Evolutionary conservation across 2,113 vertebrate genomes (phyloP), one percentile per base, ranked within the genome.

Genomic region (Calyptommatus sinebrachiatus): DNA sequence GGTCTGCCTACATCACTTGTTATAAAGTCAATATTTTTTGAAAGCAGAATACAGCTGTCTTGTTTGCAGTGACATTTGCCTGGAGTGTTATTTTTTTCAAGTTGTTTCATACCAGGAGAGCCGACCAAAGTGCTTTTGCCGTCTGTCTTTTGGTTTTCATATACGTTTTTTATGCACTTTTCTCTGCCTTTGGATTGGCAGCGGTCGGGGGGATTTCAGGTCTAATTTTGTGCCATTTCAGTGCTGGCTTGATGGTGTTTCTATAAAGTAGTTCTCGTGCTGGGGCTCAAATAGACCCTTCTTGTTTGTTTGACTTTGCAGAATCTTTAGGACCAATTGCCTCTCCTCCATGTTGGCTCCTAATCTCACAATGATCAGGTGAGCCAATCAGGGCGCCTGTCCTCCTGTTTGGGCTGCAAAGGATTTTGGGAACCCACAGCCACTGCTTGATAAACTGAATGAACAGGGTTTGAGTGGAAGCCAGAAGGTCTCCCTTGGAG

Each of bases 291-390:
- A 26, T 48, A 11, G 12, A 2, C 57, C 29, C 18, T 50, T 26
- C 9, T 75, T 22, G 3, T 12, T 22, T 22, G 21, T 28, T n/a
- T 48, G 35, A 5, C 18, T 68, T 90, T 76, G 22, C 89, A 97
- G 97, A 86, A 82, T 97, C 84, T 98, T 95, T 20, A 95, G 98
- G 88, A 97, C 96, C 70, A 94, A 93, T 24, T 87, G 89, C 53
- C 0, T 96, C 66, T 80, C 90, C 0, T 80, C 90, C 0, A 8
- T 90, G 0, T 11, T 80, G 0, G 53, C 85, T 53, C 85, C 92
- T 0, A 28, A 91, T 29, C 84, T 96, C 75, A 93, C 89, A 18
- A 90, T 92, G 2, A 66, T 97, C 91, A 92, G 90, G 97, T 98
- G 91, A 78, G 88, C 70, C 10, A 2, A 28, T 4, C 31, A 26